These are phyloP conservation scores for Calephelis nemesis DNA, from an alignment of 1,140 invertebrate species.

Conservation along the genomic window DNA sequence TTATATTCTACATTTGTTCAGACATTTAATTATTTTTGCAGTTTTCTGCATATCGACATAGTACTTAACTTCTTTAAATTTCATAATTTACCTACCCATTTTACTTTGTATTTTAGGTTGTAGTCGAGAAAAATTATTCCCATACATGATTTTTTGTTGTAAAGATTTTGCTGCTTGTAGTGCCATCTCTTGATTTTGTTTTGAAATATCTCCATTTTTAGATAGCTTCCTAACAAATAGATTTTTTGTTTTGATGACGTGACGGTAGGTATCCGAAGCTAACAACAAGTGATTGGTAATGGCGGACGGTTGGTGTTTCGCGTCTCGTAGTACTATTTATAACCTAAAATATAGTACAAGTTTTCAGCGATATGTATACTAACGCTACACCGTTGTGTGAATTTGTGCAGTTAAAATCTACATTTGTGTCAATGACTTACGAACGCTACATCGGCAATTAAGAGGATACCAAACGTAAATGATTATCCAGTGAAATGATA, in stretches of 20 bases:
- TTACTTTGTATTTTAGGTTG: too few species aligned
- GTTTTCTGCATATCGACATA: too few species aligned
- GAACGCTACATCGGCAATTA: slow-evolving; percentile 60
- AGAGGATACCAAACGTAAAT: slow-evolving; percentile 62
- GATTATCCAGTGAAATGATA: slow-evolving; percentile 76
- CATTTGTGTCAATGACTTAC: slow-evolving; percentile 72
- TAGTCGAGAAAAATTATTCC: too few species aligned
- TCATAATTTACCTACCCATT: too few species aligned
- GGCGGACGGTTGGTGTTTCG: slow-evolving; percentile 77
- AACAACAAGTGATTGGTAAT: slow-evolving; percentile 76
- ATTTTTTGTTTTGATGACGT: slow-evolving; percentile 72
- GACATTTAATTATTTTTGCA: too few species aligned
- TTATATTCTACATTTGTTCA: too few species aligned
- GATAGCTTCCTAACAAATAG: slow-evolving; percentile 27
- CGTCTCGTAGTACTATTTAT: slow-evolving; percentile 79
- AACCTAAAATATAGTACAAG: slow-evolving; percentile 79
- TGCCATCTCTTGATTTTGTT: slow-evolving; percentile 49
- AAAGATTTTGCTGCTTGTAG: slow-evolving; percentile 20
- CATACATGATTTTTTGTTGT: too few species aligned
- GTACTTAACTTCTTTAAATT: too few species aligned
- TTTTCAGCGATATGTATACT: slow-evolving; percentile 79
- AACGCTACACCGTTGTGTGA: slow-evolving; percentile 73
- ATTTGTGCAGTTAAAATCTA: slow-evolving; percentile 74
- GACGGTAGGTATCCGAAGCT: slow-evolving; percentile 65
- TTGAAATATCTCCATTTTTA: slow-evolving; percentile 26